Conservation (phyloP, 2,113 vertebrate species). For the Myiozetetes cayanensis region DNA sequence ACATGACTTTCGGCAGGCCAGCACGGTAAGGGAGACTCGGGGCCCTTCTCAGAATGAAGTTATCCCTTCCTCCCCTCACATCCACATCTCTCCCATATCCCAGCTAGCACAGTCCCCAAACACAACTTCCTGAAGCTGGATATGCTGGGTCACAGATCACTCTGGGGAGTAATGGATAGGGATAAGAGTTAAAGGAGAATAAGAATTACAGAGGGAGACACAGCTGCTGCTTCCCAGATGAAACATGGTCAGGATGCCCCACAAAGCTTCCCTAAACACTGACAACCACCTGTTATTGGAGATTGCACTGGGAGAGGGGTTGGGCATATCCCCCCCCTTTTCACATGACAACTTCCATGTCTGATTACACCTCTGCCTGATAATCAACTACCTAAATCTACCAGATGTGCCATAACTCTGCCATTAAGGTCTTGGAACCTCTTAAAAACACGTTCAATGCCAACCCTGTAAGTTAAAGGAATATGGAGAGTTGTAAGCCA, state of each 20-base stretch:
- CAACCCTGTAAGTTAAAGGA: not conserved
- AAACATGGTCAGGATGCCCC: not conserved
- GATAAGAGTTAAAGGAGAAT: not conserved
- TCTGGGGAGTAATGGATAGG: not conserved
- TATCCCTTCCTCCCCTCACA: not conserved
- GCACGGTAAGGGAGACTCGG: conserved; percentile 71
- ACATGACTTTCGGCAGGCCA: conserved; percentile 72
- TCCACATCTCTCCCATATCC: not conserved
- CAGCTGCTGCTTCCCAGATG: not conserved
- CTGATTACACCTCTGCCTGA: not conserved
- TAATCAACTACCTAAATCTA: not conserved
- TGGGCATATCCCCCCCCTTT: not conserved
- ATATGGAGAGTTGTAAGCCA: not conserved
- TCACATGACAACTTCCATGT: not conserved
- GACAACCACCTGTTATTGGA: not conserved
- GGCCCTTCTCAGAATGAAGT: not conserved
- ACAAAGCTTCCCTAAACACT: not conserved
- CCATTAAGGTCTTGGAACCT: not conserved
- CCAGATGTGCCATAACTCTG: not conserved
- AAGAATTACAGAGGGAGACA: not conserved
- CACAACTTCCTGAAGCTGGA: not conserved
- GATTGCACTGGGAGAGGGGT: not conserved
- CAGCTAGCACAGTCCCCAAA: not conserved
- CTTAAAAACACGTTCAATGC: not conserved
- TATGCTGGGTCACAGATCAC: not conserved